Evolutionary conservation across 2,888 invertebrate genomes (phyloP).

Genomic region (Microctonus brassicae): DNA sequence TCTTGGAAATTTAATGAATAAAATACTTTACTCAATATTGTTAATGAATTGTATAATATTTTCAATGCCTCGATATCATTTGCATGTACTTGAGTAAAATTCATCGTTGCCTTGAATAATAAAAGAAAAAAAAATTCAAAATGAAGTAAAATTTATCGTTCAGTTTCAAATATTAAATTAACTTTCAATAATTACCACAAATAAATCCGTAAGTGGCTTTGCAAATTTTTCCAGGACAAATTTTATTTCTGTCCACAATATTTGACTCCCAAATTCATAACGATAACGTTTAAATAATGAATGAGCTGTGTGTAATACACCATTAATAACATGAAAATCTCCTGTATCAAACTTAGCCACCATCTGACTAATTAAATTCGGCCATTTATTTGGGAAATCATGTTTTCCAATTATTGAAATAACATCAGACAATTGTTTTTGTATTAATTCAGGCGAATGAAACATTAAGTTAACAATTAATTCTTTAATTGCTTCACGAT

Average conservation of each 20-base stretch:
- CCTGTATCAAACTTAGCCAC: slow-evolving; percentile 90
- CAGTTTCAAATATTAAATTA: too few species aligned
- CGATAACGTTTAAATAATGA: slow-evolving; percentile 97
- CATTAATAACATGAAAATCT: slow-evolving; percentile 95
- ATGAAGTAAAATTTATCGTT: too few species aligned
- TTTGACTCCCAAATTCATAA: slow-evolving; percentile 94
- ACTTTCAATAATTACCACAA: too few species aligned
- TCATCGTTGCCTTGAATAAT: slow-evolving; percentile 83
- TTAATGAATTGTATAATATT: slow-evolving; percentile 90
- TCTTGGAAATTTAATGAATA: slow-evolving; percentile 98
- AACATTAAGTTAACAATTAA: slow-evolving; percentile 94
- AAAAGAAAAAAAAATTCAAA: neutral
- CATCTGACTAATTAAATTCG: slow-evolving; percentile 92
- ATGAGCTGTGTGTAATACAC: slow-evolving; percentile 94
- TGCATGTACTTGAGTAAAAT: slow-evolving; percentile 82
- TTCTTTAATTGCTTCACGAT: slow-evolving; percentile 85
- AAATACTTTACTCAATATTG: slow-evolving; percentile 94
- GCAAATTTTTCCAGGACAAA: slow-evolving; percentile 95
- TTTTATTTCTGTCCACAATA: slow-evolving; percentile 96
- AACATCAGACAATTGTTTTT: slow-evolving; percentile 95
- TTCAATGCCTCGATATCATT: slow-evolving; percentile 85
- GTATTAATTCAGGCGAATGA: slow-evolving; percentile 89
- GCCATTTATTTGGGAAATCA: slow-evolving; percentile 98
- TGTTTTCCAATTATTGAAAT: slow-evolving; percentile 96
- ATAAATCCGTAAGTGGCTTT: slow-evolving; percentile 91